Conservation (phyloP, 2,888 invertebrate genomes). For the Macrophya alboannulata region DNA sequence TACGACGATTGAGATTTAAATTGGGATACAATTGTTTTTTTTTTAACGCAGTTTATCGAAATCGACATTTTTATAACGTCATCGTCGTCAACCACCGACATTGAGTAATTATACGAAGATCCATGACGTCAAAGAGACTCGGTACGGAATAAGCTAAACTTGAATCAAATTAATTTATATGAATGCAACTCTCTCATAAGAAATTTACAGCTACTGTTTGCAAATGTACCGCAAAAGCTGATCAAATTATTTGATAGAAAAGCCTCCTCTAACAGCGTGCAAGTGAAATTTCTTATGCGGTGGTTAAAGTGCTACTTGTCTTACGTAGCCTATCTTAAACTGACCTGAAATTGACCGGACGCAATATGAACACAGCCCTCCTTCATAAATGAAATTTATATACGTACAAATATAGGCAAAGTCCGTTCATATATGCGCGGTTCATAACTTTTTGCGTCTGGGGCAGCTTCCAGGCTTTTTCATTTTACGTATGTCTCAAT, state of each 20-base stretch:
- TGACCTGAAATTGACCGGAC: constrained; percentile 41
- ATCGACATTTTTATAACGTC: constrained; percentile 5
- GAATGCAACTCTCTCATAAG: constrained; percentile 46
- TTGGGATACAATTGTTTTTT: neutral
- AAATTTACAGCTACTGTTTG: constrained; percentile 55
- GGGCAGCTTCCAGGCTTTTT: neutral
- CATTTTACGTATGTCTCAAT: neutral
- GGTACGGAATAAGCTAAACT: neutral
- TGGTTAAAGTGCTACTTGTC: constrained; percentile 33
- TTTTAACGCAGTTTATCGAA: neutral
- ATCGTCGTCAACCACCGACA: neutral
- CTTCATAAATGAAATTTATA: constrained; percentile 21
- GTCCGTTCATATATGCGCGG: neutral
- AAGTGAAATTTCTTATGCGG: constrained; percentile 41
- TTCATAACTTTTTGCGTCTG: constrained; percentile 29
- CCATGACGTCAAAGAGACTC: neutral
- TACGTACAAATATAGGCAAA: neutral
- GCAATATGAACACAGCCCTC: constrained; percentile 40
- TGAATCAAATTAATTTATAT: constrained; percentile 22
- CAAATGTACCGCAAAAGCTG: constrained; percentile 64
- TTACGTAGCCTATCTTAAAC: constrained; percentile 35
- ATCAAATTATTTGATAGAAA: constrained; percentile 68
- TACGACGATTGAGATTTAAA: neutral
- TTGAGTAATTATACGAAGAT: constrained; percentile 14
- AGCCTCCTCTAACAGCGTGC: constrained; percentile 50